Percentiles rank a stretch among this genome's conserved stretches.
phyloP scores from a whole-genome alignment of 2,113 vertebrate genomes.

The Phyllopteryx taeniolatus region DNA sequence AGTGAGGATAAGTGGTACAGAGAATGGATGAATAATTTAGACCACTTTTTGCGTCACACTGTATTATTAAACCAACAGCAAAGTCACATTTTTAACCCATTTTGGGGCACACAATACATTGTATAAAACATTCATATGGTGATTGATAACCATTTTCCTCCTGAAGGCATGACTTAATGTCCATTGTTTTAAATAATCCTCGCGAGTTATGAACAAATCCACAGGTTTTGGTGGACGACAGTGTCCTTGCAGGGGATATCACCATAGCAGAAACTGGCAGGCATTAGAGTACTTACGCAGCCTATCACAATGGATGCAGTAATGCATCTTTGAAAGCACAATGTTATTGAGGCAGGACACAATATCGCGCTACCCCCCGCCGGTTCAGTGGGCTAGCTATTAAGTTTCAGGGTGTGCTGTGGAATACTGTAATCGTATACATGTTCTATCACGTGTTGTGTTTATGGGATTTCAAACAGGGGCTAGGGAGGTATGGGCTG shows the following conservation, averaged over 20 bases:
- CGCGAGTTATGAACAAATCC: conserved; percentile 29
- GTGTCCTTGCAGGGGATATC: conserved; percentile 40
- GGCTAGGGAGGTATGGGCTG: conserved; percentile 14
- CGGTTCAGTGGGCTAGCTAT: conserved; percentile 50
- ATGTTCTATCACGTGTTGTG: conserved; percentile 64
- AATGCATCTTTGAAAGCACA: conserved; percentile 57
- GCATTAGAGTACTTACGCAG: conserved; percentile 69
- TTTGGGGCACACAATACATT: no score
- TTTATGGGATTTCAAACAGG: conserved; percentile 60
- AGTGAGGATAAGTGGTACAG: no score
- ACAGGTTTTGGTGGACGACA: conserved; percentile 17
- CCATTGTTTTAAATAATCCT: conserved; percentile 11
- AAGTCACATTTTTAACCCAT: no score
- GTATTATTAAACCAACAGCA: no score
- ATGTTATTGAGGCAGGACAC: conserved; percentile 54
- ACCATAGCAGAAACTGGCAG: conserved; percentile 54
- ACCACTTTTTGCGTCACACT: no score
- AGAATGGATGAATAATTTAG: no score
- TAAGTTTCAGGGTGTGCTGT: conserved; percentile 56
- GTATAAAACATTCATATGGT: not conserved
- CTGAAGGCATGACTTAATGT: not conserved
- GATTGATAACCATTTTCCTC: not conserved
- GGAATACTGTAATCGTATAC: conserved; percentile 64
- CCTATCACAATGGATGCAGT: conserved; percentile 56
- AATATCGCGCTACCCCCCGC: conserved; percentile 49